Evolutionary conservation across 2,888 invertebrate genomes (phyloP).

Genomic region (Adelognathus sp.): DNA sequence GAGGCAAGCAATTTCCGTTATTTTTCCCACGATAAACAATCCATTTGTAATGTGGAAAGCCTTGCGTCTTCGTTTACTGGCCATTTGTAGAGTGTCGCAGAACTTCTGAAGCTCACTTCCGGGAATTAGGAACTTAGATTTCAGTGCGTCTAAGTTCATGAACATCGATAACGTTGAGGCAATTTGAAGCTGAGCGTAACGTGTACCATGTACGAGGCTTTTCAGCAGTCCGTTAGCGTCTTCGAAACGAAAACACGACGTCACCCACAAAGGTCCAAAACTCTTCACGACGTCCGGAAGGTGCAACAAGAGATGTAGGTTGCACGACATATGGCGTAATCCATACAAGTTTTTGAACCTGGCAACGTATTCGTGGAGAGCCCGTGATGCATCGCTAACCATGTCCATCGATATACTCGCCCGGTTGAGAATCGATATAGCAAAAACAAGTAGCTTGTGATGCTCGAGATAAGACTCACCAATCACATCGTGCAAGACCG

Average conservation of each 20-base stretch:
- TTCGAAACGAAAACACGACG: slow-evolving; percentile 58
- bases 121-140: background rate
- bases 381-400: slow-evolving; percentile 33
- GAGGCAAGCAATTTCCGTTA: background rate
- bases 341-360: slow-evolving; percentile 60
- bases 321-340: slow-evolving; percentile 55
- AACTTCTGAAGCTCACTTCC: slow-evolving; percentile 11
- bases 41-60: slow-evolving; percentile 13
- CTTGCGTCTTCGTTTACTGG: background rate
- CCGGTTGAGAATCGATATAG: slow-evolving; percentile 49
- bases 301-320: slow-evolving; percentile 62
- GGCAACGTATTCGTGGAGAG: slow-evolving; percentile 46
- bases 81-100: slow-evolving; percentile 19
- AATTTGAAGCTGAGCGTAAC: no score
- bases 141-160: slow-evolving; percentile 1
- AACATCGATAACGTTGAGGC: slow-evolving; percentile 34
- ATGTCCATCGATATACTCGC: slow-evolving; percentile 48
- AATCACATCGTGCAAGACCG: slow-evolving; percentile 58
- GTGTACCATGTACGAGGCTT: no score
- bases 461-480: slow-evolving; percentile 51
- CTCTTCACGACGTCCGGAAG: slow-evolving; percentile 49
- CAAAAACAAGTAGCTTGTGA: slow-evolving; percentile 56
- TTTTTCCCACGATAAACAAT: slow-evolving; percentile 25
- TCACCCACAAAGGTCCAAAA: slow-evolving; percentile 58
- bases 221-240: slow-evolving; percentile 56